Base-by-base conservation (phyloP, 2,888 invertebrate species). In the Anorthoa munda region DNA sequence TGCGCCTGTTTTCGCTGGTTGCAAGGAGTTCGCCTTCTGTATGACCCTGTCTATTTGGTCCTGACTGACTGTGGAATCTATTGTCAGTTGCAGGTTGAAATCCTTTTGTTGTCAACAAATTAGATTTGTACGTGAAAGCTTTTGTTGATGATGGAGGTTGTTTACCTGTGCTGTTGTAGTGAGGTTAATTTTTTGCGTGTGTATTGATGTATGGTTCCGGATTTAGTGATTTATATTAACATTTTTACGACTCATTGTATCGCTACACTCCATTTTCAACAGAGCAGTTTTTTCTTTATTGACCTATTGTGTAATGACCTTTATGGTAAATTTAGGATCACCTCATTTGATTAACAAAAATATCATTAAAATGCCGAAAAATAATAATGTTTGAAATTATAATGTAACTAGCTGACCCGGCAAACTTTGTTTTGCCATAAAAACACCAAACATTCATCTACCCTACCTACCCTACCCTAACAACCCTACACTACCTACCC, bases 81-180 rank as follows among this genome's bases (percentile, higher is more conserved):
- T 89, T 91, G 91, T 91, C 91, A 90, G 87, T 88, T 85, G 87
- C 90, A 87, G 87, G 85, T 87, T 79, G 80, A 84, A 84, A 87
- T 89, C 86, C 91, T 89, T 88, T 90, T 90, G 88, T 91, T 86
- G 80, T 85, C 85, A 79, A 83, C 82, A 83, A 86, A 89, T 90
- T 90, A 89, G 87, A 87, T 90, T 90, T 86, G 85, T 87, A 83
- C 86, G 79, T 87, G 84, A 79, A 84, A 71, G 81, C 82, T 87
- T 75, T 90, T 88, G 86, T 88, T 88, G 83, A 80, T 86, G 80
- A 73, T 79, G 77, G 48, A 83, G 83, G 77, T 86, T 66, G 66
- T 70, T 77, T 75, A 85, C 82, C 79, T 78, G 78, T 51, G 60
- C 13, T 65, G 56, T 11, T 65, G 56, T 66, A 26, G 48, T 48